Evolutionary conservation across 2,113 vertebrate species (phyloP).

Genomic region (Ammodytes marinus): DNA sequence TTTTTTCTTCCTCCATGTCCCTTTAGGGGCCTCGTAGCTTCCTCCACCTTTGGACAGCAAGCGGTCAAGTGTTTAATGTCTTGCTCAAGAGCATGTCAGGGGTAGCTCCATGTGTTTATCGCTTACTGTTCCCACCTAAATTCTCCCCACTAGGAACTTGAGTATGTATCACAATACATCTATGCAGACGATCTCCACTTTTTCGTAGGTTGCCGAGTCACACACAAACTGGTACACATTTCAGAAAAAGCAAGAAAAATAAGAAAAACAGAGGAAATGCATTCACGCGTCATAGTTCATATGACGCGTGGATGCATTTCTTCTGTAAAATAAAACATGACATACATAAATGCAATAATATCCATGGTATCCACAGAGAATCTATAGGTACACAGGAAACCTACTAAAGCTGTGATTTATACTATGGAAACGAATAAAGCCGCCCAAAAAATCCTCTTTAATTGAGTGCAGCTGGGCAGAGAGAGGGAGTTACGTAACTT

Average conservation of each 20-base stretch:
- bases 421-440: conserved; percentile 46
- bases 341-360: neutral
- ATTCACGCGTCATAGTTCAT: no score
- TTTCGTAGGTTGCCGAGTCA: neutral
- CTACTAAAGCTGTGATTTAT: conserved; percentile 42
- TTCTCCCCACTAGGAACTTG: neutral
- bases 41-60: neutral
- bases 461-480: conserved; percentile 59
- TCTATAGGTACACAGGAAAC: conserved; percentile 15
- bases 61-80: neutral
- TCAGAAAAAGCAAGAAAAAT: neutral
- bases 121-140: neutral
- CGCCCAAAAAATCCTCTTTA: conserved; percentile 50
- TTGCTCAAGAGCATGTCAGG: neutral
- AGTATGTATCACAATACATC: neutral
- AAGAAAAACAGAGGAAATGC: neutral
- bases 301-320: no score
- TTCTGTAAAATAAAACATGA: neutral
- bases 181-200: neutral
- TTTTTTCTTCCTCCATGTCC: no score
- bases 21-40: no score
- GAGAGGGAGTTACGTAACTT: conserved; percentile 54
- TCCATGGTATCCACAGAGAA: conserved; percentile 12
- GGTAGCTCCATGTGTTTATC: neutral
- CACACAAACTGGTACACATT: neutral